Percentiles rank a stretch among this genome's conserved stretches.
phyloP scores from a whole-genome alignment of 2,888 invertebrate genomes.

The Criorhina ranunculi region DNA sequence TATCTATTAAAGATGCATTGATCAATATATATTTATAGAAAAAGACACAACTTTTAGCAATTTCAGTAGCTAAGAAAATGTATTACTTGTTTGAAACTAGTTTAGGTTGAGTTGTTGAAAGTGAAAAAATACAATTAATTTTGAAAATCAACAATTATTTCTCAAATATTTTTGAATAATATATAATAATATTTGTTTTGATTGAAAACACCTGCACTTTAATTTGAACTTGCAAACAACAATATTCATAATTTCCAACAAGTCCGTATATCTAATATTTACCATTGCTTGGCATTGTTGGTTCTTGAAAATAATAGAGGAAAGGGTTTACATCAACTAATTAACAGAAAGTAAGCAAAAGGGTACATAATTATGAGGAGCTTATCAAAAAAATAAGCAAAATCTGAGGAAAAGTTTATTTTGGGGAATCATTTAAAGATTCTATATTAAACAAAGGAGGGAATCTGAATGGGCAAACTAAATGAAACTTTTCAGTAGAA shows the following conservation, averaged over 20 bases:
- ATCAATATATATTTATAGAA: neutral
- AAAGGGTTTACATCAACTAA: constrained; percentile 36
- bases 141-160: too few species aligned
- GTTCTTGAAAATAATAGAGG: neutral
- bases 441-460: constrained; percentile 22
- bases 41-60: too few species aligned
- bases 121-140: too few species aligned
- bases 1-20: neutral
- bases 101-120: too few species aligned
- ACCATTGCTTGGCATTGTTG: neutral
- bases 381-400: neutral
- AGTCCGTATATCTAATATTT: neutral
- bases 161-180: too few species aligned
- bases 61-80: too few species aligned
- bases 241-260: too few species aligned
- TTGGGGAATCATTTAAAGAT: constrained; percentile 15
- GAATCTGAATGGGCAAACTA: neutral
- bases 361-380: neutral
- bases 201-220: too few species aligned
- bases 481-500: constrained; percentile 13
- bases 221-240: too few species aligned
- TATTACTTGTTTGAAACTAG: too few species aligned
- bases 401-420: constrained; percentile 22
- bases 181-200: too few species aligned
- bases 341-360: constrained; percentile 23